Base-by-base conservation (phyloP, 2,113 vertebrate species). In the Halichoerus grypus region DNA sequence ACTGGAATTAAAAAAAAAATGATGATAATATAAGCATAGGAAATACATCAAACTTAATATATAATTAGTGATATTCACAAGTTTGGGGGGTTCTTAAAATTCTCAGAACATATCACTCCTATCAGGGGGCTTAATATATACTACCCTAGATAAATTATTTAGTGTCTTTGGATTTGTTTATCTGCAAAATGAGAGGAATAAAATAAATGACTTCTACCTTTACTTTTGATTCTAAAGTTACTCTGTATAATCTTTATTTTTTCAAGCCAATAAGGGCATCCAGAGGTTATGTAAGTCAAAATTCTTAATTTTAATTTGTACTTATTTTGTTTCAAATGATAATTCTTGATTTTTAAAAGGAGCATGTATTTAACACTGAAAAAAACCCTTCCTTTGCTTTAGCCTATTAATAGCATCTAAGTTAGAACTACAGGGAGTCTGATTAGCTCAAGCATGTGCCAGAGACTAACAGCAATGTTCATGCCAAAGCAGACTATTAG, bases 291-390 rank as follows among this genome's bases (percentile, higher is more conserved):
- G 57, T 39, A 95, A 91, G 16, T 82, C 39, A 87, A 77, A 4
- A 59, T 2, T 94, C 21, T 65, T 92, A 28, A 84, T 61, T 72
- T 81, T 81, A 83, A 65, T 92, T 88, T 91, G 26, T 49, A 67
- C 21, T 91, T 86, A 69, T 22, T 94, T 82, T 95, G 51, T 51
- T 93, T 96, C 46, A 59, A 92, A 39, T 71, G n/a, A 49, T 80
- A 92, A 67, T 42, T 95, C 71, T 77, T 74, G 71, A 21, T 82
- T 95, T 82, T 96, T 80, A 95, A 97, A 92, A 67, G 26, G 19
- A 88, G 11, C 6, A 82, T 88, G 13, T 82, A 86, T 51, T 79
- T 61, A 97, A 90, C 21, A 90, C 4, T 67, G 31, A 93, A 74
- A 95, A 94, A 92, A n/a, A 5, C 3, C n/a, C 18, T 19, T 71